A percentile compares a stretch with the other conserved stretches of the same genome.
These are phyloP conservation scores for Drosophila diplacantha DNA, from an alignment of 2,888 invertebrate genomes.

Conservation along the genomic window DNA sequence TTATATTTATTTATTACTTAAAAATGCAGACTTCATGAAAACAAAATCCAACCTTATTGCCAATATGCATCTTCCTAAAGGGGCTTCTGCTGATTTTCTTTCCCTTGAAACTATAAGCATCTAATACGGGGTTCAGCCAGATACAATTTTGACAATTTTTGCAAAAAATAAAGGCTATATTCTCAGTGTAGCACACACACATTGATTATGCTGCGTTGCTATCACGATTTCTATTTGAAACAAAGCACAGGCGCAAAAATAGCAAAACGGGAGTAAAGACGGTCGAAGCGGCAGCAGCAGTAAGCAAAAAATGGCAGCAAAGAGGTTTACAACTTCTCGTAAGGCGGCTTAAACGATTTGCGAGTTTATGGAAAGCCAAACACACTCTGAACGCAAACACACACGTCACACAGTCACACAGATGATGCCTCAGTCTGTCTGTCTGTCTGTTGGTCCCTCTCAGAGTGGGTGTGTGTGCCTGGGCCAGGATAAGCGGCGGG, in stretches of 20 bases:
- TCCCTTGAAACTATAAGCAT: background rate
- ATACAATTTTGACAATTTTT: background rate
- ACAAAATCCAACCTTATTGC: background rate
- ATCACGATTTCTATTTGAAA: constrained; percentile 54
- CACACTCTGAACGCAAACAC: constrained; percentile 58
- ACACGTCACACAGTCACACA: constrained; percentile 25
- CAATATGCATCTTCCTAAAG: background rate
- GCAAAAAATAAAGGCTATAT: background rate
- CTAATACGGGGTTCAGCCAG: no score
- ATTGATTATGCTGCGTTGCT: constrained; percentile 56
- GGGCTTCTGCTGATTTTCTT: background rate
- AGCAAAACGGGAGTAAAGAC: constrained; percentile 20
- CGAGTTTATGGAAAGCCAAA: constrained; percentile 70
- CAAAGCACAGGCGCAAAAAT: constrained; percentile 37
- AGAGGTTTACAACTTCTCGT: constrained; percentile 70
- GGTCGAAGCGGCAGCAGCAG: constrained; percentile 3
- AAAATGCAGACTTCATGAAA: background rate
- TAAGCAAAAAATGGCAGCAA: constrained; percentile 36
- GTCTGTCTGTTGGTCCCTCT: constrained; percentile 5
- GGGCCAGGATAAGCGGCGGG: constrained; percentile 18
- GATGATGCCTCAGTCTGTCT: constrained; percentile 12
- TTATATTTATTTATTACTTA: background rate
- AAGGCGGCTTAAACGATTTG: constrained; percentile 71
- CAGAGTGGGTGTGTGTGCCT: constrained; percentile 1
- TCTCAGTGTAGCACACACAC: constrained; percentile 33